Conservation (phyloP, 2,797 vertebrate species). For the Bradypus variegatus region DNA sequence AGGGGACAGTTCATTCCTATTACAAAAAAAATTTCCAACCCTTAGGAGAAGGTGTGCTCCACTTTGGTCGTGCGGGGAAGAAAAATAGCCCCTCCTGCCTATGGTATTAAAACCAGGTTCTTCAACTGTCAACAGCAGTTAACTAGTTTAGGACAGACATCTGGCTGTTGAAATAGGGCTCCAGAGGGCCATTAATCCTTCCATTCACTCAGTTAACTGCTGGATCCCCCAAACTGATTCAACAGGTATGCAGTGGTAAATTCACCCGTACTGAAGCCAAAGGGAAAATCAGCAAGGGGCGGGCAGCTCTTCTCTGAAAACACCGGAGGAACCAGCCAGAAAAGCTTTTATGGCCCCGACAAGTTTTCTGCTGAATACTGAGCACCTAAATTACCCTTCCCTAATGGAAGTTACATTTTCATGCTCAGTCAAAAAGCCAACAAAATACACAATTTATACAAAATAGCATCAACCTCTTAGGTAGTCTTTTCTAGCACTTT, state of each 20-base stretch:
- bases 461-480: slow-evolving; percentile 65
- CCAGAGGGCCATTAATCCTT: slow-evolving; percentile 47
- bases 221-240: slow-evolving; percentile 61
- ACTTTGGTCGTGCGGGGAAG: slow-evolving; percentile 18
- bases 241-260: slow-evolving; percentile 60
- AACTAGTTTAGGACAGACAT: slow-evolving; percentile 53
- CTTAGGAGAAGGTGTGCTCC: slow-evolving; percentile 55
- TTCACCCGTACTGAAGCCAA: slow-evolving; percentile 58
- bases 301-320: slow-evolving; percentile 51
- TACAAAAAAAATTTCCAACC: slow-evolving; percentile 48
- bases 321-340: slow-evolving; percentile 54
- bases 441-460: slow-evolving; percentile 63
- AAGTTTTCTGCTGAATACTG: slow-evolving; percentile 66
- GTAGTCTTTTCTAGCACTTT: slow-evolving; percentile 58
- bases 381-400: slow-evolving; percentile 67
- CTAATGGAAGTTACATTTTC: slow-evolving; percentile 67
- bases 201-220: slow-evolving; percentile 60
- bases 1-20: slow-evolving; percentile 31
- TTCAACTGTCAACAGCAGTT: slow-evolving; percentile 48
- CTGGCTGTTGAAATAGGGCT: slow-evolving; percentile 47
- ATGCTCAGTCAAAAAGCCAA: slow-evolving; percentile 63
- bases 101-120: slow-evolving; percentile 55
- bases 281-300: slow-evolving; percentile 51
- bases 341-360: slow-evolving; percentile 65
- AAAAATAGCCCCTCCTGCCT: slow-evolving; percentile 18